These are phyloP conservation scores for Sylvilagus bachmani DNA, from an alignment of 2,113 vertebrate genomes.

Conservation along the genomic window DNA sequence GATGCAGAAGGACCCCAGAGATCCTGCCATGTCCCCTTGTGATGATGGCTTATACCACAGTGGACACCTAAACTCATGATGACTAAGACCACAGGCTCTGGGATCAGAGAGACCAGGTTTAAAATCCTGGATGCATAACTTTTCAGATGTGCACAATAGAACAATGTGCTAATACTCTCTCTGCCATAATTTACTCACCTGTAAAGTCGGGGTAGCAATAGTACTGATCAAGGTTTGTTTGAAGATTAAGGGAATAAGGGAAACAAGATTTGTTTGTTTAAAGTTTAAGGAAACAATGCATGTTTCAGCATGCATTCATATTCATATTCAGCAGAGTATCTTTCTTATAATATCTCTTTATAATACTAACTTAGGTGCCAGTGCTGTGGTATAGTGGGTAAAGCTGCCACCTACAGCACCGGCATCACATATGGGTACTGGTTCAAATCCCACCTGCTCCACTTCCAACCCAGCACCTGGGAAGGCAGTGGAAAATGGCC, in stretches of 20 bases:
- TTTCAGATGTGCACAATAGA: neutral
- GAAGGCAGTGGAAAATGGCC: too few relatives aligned
- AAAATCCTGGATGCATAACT: neutral
- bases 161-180: neutral
- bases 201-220: neutral
- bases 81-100: neutral
- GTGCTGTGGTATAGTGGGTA: too few relatives aligned
- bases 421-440: too few relatives aligned
- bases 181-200: neutral
- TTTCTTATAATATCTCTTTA: neutral
- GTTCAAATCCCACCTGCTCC: too few relatives aligned
- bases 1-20: neutral
- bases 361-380: neutral
- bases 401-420: too few relatives aligned
- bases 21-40: neutral
- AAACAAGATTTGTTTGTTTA: too few relatives aligned
- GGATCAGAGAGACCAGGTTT: neutral
- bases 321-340: neutral
- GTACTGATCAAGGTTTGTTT: neutral
- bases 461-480: too few relatives aligned
- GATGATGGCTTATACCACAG: neutral
- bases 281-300: too few relatives aligned
- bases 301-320: too few relatives aligned
- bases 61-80: neutral
- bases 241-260: neutral